phyloP scores from a whole-genome alignment of 2,113 vertebrate species.

The Oxygymnocypris stewartii region DNA sequence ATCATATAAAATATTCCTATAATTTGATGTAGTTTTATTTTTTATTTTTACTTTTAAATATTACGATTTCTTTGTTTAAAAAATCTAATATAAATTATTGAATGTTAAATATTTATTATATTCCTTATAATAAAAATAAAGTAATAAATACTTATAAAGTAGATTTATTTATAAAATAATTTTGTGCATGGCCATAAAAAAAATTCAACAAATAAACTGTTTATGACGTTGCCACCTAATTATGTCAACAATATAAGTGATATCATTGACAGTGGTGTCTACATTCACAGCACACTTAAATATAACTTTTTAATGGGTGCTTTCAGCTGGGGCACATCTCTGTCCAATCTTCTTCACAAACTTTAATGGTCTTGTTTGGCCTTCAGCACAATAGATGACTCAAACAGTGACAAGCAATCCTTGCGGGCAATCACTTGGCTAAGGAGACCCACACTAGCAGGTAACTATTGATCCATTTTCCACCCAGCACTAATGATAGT shows the following conservation, averaged over 20 bases:
- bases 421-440: constrained; percentile 31
- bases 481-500: constrained; percentile 22
- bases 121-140: too few species aligned
- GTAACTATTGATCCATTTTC: constrained; percentile 37
- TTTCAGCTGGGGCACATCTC: constrained; percentile 5
- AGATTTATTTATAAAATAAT: not conserved
- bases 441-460: constrained; percentile 26
- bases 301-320: constrained; percentile 28
- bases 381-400: constrained; percentile 29
- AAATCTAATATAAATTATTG: not conserved
- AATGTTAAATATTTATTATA: not conserved
- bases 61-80: not conserved
- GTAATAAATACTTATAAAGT: too few species aligned
- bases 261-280: not conserved
- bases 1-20: not conserved
- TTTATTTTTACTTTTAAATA: not conserved
- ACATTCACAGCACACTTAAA: not conserved
- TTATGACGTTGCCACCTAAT: not conserved
- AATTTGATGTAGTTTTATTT: not conserved
- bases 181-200: not conserved
- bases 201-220: not conserved
- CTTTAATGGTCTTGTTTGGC: constrained; percentile 38
- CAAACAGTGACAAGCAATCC: constrained; percentile 30
- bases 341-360: constrained; percentile 15
- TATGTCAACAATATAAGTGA: not conserved